A percentile compares a stretch with the other conserved stretches of the same genome.
These are phyloP conservation scores for Dromius quadrimaculatus DNA, from an alignment of 2,888 invertebrate genomes.

Conservation along the genomic window DNA sequence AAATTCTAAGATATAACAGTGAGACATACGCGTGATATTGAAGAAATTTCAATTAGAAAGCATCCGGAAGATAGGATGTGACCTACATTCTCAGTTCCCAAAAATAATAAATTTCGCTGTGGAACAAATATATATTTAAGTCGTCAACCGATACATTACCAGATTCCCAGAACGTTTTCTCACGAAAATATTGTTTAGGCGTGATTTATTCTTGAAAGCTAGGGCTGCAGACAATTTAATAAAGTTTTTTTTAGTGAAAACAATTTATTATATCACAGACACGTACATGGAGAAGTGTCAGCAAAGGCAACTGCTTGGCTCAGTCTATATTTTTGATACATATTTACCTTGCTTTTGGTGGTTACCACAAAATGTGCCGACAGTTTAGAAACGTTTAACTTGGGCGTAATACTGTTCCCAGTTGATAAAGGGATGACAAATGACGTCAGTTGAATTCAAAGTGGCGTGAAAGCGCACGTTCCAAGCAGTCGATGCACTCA, in stretches of 20 bases:
- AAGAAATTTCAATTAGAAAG: too few species aligned
- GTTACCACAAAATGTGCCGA: constrained; percentile 22
- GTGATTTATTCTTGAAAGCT: constrained; percentile 37
- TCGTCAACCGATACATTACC: constrained; percentile 31
- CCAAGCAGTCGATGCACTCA: constrained; percentile 28
- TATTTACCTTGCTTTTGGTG: constrained; percentile 27
- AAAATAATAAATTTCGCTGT: constrained; percentile 11
- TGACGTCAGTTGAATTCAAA: constrained; percentile 46
- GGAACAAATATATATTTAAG: constrained; percentile 30
- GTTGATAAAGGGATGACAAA: constrained; percentile 48
- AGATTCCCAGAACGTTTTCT: not conserved
- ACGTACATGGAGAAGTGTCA: constrained; percentile 24
- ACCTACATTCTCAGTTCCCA: not conserved
- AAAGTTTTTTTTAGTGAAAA: constrained; percentile 35
- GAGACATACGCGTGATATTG: too few species aligned
- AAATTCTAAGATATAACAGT: too few species aligned
- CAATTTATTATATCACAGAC: constrained; percentile 44
- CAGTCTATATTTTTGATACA: constrained; percentile 33
- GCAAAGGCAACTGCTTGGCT: constrained; percentile 12
- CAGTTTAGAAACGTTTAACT: constrained; percentile 42
- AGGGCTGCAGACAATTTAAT: constrained; percentile 43
- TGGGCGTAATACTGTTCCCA: constrained; percentile 42
- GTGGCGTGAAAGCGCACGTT: constrained; percentile 35
- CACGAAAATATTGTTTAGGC: constrained; percentile 28
- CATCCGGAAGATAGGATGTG: too few species aligned